Base-by-base conservation (phyloP, 1,140 invertebrate genomes). In the Argopecten irradians region DNA sequence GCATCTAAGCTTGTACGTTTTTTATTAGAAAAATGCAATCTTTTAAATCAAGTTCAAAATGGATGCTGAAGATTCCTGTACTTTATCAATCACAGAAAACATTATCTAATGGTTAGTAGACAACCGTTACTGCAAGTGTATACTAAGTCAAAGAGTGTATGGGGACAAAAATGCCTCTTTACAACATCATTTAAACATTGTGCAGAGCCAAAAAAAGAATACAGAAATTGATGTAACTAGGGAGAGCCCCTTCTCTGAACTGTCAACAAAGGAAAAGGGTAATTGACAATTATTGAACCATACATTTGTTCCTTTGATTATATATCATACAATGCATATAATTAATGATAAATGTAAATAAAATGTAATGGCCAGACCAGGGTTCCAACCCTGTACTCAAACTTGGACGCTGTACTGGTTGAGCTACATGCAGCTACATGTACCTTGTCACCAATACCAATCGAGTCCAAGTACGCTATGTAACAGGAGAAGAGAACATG, bases 181-280 rank as follows among this genome's bases (percentile, higher is more conserved):
- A 32, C 16, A 34, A 71, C 46, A 28, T n/a, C 28, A 43, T 22
- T 41, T 0, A 39, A 28, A 32, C 3, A 5, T 33, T 39, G 19
- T 87, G 14, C 55, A 33, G n/a, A 89, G 34, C 34, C 88, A 35
- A 89, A 89, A n/a, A 43, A 89, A 89, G 19, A 88, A 88, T n/a
- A 92, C 89, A 71, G 89, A 93, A 35, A 82, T 93, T n/a, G 91
- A 92, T 34, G 55, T 93, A 82, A 84, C 91, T 2, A 92, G 90
- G 87, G 89, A 92, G 90, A 93, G 88, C 88, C 93, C 93, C 32
- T 94, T 93, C 89, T 92, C 91, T 22, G 91, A 90, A 22, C 39
- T 94, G 86, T 91, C 92, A 82, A 34, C 83, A 2, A 90, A 86
- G 83, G 88, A 93, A 87, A 94, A 93, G 91, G 93, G 93, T 92